Evolutionary conservation across 1,140 invertebrate species (phyloP).

Genomic region (Sycophila sp.): DNA sequence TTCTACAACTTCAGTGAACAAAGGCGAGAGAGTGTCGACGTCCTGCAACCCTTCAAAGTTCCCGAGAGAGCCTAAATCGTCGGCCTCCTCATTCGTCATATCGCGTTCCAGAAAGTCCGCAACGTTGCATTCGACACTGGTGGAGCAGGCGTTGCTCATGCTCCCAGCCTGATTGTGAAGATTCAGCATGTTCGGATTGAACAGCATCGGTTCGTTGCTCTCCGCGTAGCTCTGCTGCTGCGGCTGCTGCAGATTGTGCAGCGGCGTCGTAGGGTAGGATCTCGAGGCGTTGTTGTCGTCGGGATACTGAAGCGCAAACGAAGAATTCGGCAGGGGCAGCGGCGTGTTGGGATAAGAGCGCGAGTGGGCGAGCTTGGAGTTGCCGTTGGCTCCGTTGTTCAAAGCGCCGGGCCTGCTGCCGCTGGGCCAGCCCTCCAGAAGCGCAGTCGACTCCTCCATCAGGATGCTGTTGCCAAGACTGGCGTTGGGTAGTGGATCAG

Average conservation of each 20-base stretch:
- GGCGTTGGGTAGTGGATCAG: conserved; percentile 47
- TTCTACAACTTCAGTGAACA: conserved; percentile 64
- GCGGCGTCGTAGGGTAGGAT: conserved; percentile 63
- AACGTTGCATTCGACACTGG: conserved; percentile 53
- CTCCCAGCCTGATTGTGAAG: conserved; percentile 42
- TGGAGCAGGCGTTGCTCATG: conserved; percentile 24
- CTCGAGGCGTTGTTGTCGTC: conserved; percentile 60
- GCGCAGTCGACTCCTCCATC: conserved; percentile 42
- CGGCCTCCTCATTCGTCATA: conserved; percentile 53
- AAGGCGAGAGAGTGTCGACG: conserved; percentile 59
- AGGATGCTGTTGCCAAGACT: conserved; percentile 40
- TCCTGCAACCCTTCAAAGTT: conserved; percentile 64
- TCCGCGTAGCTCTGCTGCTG: conserved; percentile 53
- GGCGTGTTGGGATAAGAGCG: conserved; percentile 66
- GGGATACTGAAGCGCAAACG: conserved; percentile 37
- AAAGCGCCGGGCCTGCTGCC: not conserved
- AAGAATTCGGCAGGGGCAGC: conserved; percentile 48
- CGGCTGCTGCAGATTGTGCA: conserved; percentile 51
- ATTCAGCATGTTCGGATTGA: conserved; percentile 62
- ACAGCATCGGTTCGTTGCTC: conserved; percentile 61
- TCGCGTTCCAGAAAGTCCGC: conserved; percentile 58
- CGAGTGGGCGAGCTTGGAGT: conserved; percentile 55
- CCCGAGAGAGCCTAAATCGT: conserved; percentile 57
- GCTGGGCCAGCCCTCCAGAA: conserved; percentile 42
- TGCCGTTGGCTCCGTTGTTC: not conserved